Percentiles rank a stretch among this genome's conserved stretches.
Conservation (phyloP, 92 coral and sea anemone genomes). For the Micromussa lordhowensis region DNA sequence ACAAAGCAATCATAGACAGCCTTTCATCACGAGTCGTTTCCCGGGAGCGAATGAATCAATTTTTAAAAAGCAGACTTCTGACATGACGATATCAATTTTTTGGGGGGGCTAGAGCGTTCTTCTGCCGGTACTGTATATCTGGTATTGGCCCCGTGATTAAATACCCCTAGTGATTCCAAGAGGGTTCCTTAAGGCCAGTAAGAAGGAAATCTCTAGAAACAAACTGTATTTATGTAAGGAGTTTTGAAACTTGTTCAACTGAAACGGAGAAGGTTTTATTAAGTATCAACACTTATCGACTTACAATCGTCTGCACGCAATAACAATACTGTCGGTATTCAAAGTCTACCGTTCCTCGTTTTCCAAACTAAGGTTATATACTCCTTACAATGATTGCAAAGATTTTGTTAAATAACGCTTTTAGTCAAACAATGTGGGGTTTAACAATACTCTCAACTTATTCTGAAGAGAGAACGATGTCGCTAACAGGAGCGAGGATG, state of each 20-base stretch:
- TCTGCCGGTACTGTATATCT: no score
- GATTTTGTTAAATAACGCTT: neutral
- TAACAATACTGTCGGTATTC: neutral
- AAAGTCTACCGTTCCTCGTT: neutral
- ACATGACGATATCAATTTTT: no score
- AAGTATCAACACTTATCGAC: neutral
- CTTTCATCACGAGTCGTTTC: neutral
- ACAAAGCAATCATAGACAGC: neutral
- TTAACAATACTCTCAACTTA: neutral
- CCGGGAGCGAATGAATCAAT: neutral
- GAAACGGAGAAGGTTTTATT: neutral
- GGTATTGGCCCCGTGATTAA: neutral
- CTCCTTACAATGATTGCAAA: neutral
- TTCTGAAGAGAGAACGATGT: neutral
- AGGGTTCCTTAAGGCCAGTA: neutral
- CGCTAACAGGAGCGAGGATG: neutral
- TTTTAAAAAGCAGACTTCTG: no score
- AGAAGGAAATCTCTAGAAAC: neutral
- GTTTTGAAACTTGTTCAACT: neutral
- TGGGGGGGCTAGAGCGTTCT: neutral
- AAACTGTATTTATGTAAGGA: neutral
- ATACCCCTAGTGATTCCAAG: neutral
- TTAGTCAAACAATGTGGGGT: neutral
- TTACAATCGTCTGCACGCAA: constrained; percentile 2
- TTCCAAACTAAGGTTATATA: neutral